Evolutionary conservation across 1,140 invertebrate species (phyloP).

Genomic region (Lepidotrigona ventralis): DNA sequence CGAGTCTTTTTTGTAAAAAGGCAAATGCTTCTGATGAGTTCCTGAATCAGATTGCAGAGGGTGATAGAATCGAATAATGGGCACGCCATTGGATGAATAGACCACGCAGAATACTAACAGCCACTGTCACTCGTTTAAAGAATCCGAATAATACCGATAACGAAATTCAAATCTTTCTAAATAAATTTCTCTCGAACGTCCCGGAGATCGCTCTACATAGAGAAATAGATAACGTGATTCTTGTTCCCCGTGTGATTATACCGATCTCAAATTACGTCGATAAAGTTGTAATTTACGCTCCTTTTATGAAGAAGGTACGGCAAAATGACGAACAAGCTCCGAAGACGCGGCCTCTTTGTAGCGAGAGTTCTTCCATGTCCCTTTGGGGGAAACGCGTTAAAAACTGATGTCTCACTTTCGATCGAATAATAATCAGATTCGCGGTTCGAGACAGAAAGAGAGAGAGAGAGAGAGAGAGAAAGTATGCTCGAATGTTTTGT

Average conservation of each 20-base stretch:
- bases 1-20: no score
- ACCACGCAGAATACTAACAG: no score
- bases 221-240: background rate
- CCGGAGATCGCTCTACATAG: no score
- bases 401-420: background rate
- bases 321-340: background rate
- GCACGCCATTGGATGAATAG: no score
- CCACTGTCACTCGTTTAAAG: no score
- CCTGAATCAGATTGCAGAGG: no score
- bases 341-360: background rate
- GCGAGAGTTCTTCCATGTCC: background rate
- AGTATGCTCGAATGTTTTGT: background rate
- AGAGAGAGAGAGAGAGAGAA: background rate
- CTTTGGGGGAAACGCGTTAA: background rate
- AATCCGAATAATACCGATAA: no score
- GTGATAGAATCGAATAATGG: no score
- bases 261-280: background rate
- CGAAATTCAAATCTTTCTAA: background rate
- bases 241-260: background rate
- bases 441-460: background rate
- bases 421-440: conserved; percentile 14
- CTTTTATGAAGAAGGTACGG: background rate
- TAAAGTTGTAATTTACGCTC: conserved; percentile 23
- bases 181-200: background rate
- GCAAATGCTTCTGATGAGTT: no score